Base-by-base conservation (phyloP, 2,888 invertebrate genomes). In the Acleris holmiana region DNA sequence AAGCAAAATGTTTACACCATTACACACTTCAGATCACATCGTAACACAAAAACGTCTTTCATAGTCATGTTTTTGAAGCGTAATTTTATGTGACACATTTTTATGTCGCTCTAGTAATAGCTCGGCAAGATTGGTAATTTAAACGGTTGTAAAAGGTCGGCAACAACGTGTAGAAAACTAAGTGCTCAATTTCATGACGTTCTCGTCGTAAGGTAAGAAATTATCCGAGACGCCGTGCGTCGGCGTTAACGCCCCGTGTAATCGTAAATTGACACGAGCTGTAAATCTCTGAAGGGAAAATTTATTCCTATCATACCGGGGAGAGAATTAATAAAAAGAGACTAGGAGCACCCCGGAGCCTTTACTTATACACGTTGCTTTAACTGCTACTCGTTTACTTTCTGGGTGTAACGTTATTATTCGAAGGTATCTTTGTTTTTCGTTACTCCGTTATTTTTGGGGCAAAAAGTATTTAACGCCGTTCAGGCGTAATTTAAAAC, bases 221-320 rank as follows among this genome's bases (percentile, higher is more conserved):
- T 64, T 67, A 66, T 67, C 64, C 68, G 53, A 61, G 50, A 66
- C 55, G 53, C 15, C 61, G 55, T 51, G 67, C 55, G 61, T 67
- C 61, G 58, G 17, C 62, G 68, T 70, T 67, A 70, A 67, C 67
- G 50, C 40, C 60, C 48, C 41, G 51, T 60, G 66, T 67, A 68
- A 68, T 70, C 66, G 61, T 63, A 67, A 68, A 68, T 68, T 46
- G 66, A 66, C 57, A 40, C 63, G 62, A 55, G 59, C 58, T 41
- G 25, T 65, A 65, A 64, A 58, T 59, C 64, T 54, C 46, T n/a
- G 17, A 58, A 15, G 47, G 35, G 50, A 46, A 57, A 46, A 57
- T 57, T 40, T 61, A 48, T 61, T 61, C 54, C 40, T 61, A 48
- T 50, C 49, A 58, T 44, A 35, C 46, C 53, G 48, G 40, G 6